Evolutionary conservation across 2,888 invertebrate species (phyloP).

Genomic region (Mythimna vitellina): DNA sequence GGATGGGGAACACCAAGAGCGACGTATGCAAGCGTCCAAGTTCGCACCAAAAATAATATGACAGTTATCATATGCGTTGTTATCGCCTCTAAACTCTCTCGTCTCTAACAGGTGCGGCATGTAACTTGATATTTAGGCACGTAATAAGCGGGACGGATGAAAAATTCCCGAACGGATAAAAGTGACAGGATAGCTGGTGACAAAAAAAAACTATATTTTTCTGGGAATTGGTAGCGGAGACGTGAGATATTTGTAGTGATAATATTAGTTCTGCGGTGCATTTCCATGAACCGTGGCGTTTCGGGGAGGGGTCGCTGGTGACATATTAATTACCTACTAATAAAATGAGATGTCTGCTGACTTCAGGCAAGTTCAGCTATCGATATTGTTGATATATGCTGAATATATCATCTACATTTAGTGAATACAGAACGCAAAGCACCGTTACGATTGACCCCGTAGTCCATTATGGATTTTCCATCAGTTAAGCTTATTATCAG

Average conservation of each 20-base stretch:
- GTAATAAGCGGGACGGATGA: constrained; percentile 71
- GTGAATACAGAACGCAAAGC: not conserved
- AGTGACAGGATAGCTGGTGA: constrained; percentile 74
- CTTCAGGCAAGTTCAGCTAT: constrained; percentile 39
- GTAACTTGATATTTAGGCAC: constrained; percentile 76
- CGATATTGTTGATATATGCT: constrained; percentile 49
- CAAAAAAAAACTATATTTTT: constrained; percentile 75
- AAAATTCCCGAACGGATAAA: constrained; percentile 76
- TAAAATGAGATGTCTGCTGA: constrained; percentile 73
- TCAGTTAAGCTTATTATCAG: not conserved
- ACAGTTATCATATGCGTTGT: constrained; percentile 55
- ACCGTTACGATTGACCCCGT: not conserved
- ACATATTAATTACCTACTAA: constrained; percentile 81
- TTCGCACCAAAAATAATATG: constrained; percentile 72
- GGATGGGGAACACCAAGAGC: constrained; percentile 74
- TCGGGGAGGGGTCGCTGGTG: constrained; percentile 73
- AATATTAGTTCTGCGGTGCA: constrained; percentile 83
- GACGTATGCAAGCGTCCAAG: constrained; percentile 43
- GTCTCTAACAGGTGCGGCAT: constrained; percentile 76
- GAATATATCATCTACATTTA: not conserved
- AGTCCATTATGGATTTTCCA: not conserved
- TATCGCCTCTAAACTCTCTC: constrained; percentile 56
- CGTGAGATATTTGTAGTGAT: constrained; percentile 87
- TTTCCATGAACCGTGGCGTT: constrained; percentile 81
- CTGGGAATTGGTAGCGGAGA: constrained; percentile 80